A percentile compares a stretch with the other conserved stretches of the same genome.
These are phyloP conservation scores for Metallyticus violacea DNA, from an alignment of 2,888 invertebrate genomes.

Conservation along the genomic window DNA sequence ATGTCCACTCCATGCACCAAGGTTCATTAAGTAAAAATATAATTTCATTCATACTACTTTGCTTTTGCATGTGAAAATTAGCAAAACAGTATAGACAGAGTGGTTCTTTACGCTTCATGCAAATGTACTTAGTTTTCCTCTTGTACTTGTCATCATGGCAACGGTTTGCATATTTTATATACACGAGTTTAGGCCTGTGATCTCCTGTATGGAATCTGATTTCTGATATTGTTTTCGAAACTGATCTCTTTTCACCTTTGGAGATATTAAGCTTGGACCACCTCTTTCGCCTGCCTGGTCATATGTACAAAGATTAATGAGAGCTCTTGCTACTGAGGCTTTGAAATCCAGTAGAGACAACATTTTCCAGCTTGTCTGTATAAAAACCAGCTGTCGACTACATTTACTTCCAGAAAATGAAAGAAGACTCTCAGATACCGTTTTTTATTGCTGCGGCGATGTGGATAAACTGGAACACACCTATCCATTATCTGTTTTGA, in stretches of 20 bases:
- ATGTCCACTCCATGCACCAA: too few species aligned
- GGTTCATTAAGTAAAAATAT: too few species aligned
- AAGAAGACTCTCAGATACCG: too few species aligned
- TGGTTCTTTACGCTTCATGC: constrained; percentile 1
- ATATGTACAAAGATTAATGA: neutral
- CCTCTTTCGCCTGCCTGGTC: neutral
- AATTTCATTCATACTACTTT: too few species aligned
- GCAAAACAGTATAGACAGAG: constrained; percentile 11
- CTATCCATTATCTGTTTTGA: too few species aligned
- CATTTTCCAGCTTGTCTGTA: neutral
- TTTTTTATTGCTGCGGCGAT: too few species aligned
- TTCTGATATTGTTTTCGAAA: neutral
- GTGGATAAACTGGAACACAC: too few species aligned
- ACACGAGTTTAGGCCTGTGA: constrained; percentile 5
- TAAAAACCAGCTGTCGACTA: constrained; percentile 2
- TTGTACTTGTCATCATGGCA: constrained; percentile 4
- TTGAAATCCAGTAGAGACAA: constrained; percentile 3
- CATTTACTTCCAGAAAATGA: too few species aligned
- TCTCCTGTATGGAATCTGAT: neutral
- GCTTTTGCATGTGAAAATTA: neutral
- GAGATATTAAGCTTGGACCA: neutral
- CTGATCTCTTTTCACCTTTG: neutral
- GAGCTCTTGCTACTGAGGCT: neutral
- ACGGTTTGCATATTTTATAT: neutral
- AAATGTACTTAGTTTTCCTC: constrained; percentile 9